Evolutionary conservation across 1,140 invertebrate genomes (phyloP), one percentile per base, ranked within the genome.

Genomic region (Heliconius congener): DNA sequence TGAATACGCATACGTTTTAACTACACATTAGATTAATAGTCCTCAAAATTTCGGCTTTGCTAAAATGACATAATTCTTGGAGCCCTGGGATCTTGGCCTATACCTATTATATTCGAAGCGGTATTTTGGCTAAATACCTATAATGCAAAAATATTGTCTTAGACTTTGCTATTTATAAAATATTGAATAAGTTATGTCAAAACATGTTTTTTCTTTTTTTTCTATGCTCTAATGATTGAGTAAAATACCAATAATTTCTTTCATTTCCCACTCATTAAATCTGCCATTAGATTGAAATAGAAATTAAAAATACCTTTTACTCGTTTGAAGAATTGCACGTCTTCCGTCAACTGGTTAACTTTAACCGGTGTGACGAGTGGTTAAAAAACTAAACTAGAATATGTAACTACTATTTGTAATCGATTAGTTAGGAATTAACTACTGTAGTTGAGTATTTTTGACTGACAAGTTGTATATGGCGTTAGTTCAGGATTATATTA

Each of bases 321-420:
- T 27, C 60, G 27, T 66, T 66, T 13, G 9, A 66, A 66, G 60
- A 66, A 66, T 30, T 66, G 60, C 60, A 30, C 13, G 60, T 66
- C 60, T 66, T 66, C 60, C 60, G 9, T 66, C 60, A 66, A 66
- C 60, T 66, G 60, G 60, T 66, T 66, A 66, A 66, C 60, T 66
- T 66, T 66, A 66, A 66, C 60, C 60, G 60, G 60, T 66, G 27
- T 66, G 60, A 16, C 60, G 60, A 30, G 60, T 66, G 27, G 60
- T 30, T 66, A 66, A 66, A 57, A 66, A 66, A 66, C 27, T 66
- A 16, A 27, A 30, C 60, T 66, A 66, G 60, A 66, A 66, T 60
- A 13, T 66, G 4, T 4, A 66, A 30, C 23, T 66, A 66, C 60
- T 30, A 66, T 30, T 66, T 66, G 60, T 66, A 13, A 30, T 66